Conservation (phyloP, 2,888 invertebrate species). For the Onthophagus sagittarius region DNA sequence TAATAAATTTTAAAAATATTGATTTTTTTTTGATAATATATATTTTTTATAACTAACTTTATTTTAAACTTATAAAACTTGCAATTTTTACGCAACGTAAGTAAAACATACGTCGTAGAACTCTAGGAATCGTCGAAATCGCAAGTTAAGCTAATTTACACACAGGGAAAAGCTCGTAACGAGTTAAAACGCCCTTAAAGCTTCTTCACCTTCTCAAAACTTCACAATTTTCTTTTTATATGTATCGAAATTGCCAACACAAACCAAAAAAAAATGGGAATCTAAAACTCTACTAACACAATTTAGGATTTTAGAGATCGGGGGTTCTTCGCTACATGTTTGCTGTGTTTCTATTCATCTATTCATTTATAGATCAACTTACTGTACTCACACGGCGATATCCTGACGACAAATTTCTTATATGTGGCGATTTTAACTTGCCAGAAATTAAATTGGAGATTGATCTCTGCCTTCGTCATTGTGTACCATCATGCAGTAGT, state of each 20-base stretch:
- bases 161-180: conserved; percentile 30
- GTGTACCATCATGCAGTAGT: no score
- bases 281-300: no score
- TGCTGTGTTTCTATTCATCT: no score
- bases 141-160: conserved; percentile 37
- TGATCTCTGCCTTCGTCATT: no score
- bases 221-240: conserved; percentile 14
- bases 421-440: no score
- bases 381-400: no score
- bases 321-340: no score
- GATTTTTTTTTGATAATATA: no score
- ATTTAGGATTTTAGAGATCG: no score
- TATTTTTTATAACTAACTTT: background rate
- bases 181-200: conserved; percentile 36
- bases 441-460: no score
- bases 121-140: conserved; percentile 28
- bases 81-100: background rate
- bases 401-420: no score
- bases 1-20: background rate
- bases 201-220: conserved; percentile 24
- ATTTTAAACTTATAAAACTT: background rate
- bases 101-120: background rate
- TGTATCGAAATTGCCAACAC: conserved; percentile 19
- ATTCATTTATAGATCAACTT: no score
- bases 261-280: background rate